Evolutionary conservation across 2,113 vertebrate genomes (phyloP), one percentile per base, ranked within the genome.

Genomic region (Paramisgurnus dabryanus): DNA sequence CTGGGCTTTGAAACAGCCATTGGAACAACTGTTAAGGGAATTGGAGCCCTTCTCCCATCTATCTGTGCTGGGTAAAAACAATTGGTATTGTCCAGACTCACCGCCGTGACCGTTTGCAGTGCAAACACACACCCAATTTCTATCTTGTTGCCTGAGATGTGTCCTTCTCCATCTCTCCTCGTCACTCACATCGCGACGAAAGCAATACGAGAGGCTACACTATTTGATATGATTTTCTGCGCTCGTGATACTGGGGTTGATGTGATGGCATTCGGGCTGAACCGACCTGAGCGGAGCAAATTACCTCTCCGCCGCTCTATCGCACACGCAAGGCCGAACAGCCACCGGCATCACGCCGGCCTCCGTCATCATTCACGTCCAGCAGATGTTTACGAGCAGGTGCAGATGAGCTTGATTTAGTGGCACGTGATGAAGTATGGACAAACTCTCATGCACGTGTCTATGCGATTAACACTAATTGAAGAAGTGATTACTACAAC

Each of bases 221-320:
- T 65, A 43, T 79, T 75, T 82, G 71, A 75, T 83, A 80, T 85
- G 83, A 86, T 78, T 27, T 75, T 72, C 76, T 73, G 15, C 63
- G 50, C 79, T 88, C 82, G 86, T 82, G 77, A 71, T 83, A 85
- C 87, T 88, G 64, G 83, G 68, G 71, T 17, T 63, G 60, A 22
- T 47, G 12, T 17, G 60, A 87, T 85, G 84, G 80, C 81, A 84
- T 85, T 74, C 70, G 66, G 78, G 84, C 81, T 83, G 83, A 86
- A 85, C 86, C 84, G 69, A 61, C 80, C 83, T 67, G 53, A 79
- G 86, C 87, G 80, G 89, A 87, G 86, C 85, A 88, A 81, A 87
- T 85, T 82, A 80, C 65, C 43, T n/a, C 79, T 72, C 83, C 85
- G 81, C 67, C 75, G 78, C 80, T 74, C 78, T 76, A 5, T 27